Evolutionary conservation across 1,140 invertebrate genomes (phyloP), one percentile per base, ranked within the genome.

Genomic region (Sesamia nonagrioides): DNA sequence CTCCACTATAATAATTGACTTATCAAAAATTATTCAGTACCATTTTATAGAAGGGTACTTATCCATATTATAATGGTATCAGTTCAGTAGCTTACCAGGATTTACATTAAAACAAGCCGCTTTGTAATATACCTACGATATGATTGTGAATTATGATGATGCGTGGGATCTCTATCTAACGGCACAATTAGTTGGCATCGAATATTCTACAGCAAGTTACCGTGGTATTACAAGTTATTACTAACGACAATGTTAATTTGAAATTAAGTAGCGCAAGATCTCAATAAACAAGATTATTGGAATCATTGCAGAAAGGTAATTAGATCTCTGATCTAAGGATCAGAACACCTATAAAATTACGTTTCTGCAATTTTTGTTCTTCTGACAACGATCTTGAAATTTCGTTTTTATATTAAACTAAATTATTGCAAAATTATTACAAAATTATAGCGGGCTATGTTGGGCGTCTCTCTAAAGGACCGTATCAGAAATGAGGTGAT

Each of bases 221-320:
- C 18, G n/a, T n/a, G 61, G 8, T 18, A 42, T 21, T 45, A 66
- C 35, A 69, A 13, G 42, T 15, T 68, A 8, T 56, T 27, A 6
- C n/a, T 8, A 17, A 5, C 33, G n/a, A 33, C 15, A 69, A 48
- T 50, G 66, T n/a, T 50, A 48, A 69, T 69, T 69, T 69, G 66
- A 33, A 45, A 69, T 50, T 69, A 50, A 50, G 66, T 50, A 27
- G 63, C 37, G 13, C 60, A 15, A 33, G 42, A 48, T 45, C 6
- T 9, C 18, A 68, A 68, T 68, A 48, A 68, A 48, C 18, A 17
- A 45, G 37, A 15, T 48, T 45, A 66, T 66, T 48, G 21, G 37
- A 21, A 21, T 27, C 27, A 21, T 27, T 17, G n/a, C n/a, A n/a
- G n/a, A n/a, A n/a, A n/a, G n/a, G n/a, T n/a, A n/a, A n/a, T n/a